Evolutionary conservation across 2,888 invertebrate genomes (phyloP).

Genomic region (Balanococcus diminutus): DNA sequence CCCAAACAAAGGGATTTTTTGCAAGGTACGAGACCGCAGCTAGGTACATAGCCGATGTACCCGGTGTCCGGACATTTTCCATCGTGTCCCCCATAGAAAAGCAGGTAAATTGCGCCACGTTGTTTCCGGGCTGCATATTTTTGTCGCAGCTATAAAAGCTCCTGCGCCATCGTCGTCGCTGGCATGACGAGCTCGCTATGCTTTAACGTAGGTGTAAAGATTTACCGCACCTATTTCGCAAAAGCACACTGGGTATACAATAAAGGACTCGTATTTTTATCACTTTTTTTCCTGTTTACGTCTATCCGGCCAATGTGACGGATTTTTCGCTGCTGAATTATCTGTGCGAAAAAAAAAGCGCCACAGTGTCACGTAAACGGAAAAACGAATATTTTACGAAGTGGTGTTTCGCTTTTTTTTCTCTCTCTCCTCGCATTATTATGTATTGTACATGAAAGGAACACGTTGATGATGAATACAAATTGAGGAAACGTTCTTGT

Average conservation of each 20-base stretch:
- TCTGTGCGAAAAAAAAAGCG: background rate
- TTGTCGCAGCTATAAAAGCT: background rate
- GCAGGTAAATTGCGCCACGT: constrained; percentile 8
- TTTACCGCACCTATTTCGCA: background rate
- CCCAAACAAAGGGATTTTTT: background rate
- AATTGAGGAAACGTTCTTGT: background rate
- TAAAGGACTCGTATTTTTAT: background rate
- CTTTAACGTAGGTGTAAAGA: background rate
- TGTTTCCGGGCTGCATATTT: constrained; percentile 14
- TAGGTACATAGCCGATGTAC: background rate
- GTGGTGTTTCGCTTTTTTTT: background rate
- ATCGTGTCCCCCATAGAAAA: background rate
- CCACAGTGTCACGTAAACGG: background rate
- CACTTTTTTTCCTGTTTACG: background rate
- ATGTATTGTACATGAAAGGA: background rate
- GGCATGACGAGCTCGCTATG: constrained; percentile 13
- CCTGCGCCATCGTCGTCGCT: too few species aligned
- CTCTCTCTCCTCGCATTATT: background rate
- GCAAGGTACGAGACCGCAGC: background rate
- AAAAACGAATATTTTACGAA: constrained; percentile 2
- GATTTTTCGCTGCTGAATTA: background rate
- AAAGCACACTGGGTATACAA: background rate
- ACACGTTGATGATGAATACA: constrained; percentile 3
- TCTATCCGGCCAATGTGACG: background rate
- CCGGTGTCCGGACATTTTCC: background rate